These are phyloP conservation scores for Epizoanthus ramosus DNA, from an alignment of 92 coral and sea anemone species.

Conservation along the genomic window DNA sequence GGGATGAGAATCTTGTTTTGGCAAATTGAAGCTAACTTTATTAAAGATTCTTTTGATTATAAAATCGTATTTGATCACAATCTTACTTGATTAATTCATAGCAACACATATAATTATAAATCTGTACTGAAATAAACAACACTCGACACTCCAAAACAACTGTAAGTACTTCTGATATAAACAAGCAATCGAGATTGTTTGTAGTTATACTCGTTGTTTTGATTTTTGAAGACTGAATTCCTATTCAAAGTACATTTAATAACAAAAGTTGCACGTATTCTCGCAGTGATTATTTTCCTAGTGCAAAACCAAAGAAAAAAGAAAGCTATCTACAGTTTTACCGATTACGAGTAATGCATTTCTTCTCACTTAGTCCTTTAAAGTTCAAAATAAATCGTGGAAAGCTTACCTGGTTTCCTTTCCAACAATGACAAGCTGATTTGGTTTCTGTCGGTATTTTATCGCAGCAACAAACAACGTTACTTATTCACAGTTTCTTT, in stretches of 20 bases:
- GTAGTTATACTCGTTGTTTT: constrained; percentile 16
- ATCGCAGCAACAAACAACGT: constrained; percentile 20
- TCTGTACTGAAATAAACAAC: constrained; percentile 17
- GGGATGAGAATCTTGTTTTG: constrained; percentile 19
- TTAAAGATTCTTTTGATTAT: constrained; percentile 10
- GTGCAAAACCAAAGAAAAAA: constrained; percentile 11
- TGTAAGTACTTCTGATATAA: constrained; percentile 9
- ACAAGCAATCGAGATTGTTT: constrained; percentile 22
- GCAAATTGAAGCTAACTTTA: constrained; percentile 12
- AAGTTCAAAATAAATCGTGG: constrained; percentile 11
- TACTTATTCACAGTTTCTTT: too few relatives aligned
- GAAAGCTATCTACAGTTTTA: constrained; percentile 19
- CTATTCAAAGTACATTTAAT: constrained; percentile 17
- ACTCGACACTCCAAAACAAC: background rate
- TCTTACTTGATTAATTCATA: constrained; percentile 13
- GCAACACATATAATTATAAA: constrained; percentile 15
- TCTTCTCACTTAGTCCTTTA: constrained; percentile 12
- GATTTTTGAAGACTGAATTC: constrained; percentile 17
- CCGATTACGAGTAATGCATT: background rate
- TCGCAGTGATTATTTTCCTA: constrained; percentile 2
- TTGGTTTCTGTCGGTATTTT: background rate
- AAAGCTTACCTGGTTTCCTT: too few relatives aligned
- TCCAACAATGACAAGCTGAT: constrained; percentile 15
- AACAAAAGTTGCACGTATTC: constrained; percentile 10
- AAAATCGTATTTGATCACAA: constrained; percentile 13